phyloP scores from a whole-genome alignment of 2,113 vertebrate genomes.

The Bagarius yarrelli region DNA sequence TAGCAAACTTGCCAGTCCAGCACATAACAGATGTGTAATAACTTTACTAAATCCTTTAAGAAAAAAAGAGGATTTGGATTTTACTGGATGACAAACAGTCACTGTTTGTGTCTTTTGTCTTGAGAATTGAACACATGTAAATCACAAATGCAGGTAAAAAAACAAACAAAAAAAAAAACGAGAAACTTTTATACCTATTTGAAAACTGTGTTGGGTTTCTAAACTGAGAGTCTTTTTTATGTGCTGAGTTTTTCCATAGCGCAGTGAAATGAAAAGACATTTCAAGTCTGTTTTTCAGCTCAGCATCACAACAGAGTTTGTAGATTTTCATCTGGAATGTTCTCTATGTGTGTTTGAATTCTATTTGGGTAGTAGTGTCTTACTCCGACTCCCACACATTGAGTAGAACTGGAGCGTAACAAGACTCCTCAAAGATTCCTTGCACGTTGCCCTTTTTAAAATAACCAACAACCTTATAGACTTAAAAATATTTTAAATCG shows the following conservation, averaged over 20 bases:
- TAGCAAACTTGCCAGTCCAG: background rate
- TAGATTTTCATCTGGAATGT: background rate
- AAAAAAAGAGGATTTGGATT: background rate
- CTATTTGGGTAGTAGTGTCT: background rate
- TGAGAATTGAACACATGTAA: background rate
- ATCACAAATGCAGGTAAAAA: background rate
- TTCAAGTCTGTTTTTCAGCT: background rate
- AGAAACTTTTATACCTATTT: too few relatives aligned
- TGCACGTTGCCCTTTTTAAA: background rate
- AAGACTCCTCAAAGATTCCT: conserved; percentile 47
- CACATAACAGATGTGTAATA: background rate
- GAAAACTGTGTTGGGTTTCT: too few relatives aligned
- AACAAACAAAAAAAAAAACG: too few relatives aligned
- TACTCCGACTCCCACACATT: conserved; percentile 16
- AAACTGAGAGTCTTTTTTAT: background rate
- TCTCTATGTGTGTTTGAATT: background rate
- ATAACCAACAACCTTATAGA: conserved; percentile 4
- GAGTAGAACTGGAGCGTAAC: conserved; percentile 11
- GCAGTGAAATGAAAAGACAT: background rate
- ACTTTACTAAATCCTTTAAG: background rate
- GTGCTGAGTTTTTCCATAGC: background rate
- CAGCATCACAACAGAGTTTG: background rate
- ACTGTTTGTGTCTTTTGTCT: background rate
- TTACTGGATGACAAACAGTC: conserved; percentile 2
- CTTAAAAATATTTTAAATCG: conserved; percentile 1